Base-by-base conservation (phyloP, 30 jellyfish, hydroid and myxozoan species). In the Clytia hemisphaerica region DNA sequence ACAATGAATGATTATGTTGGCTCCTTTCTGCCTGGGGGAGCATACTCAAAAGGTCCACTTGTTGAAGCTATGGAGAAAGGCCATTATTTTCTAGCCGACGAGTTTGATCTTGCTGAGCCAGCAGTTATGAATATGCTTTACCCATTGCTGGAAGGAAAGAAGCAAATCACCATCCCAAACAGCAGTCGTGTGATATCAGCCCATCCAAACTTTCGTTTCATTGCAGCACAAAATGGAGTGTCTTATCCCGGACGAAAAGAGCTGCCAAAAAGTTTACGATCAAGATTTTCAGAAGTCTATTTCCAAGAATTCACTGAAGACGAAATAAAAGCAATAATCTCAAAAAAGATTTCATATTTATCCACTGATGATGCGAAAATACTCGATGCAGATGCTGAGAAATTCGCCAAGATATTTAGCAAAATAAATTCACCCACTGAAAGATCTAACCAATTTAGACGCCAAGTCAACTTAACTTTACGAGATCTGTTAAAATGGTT, bases 91-190 rank as follows among this genome's bases (percentile, higher is more conserved):
- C 70, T 57, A n/a, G 70, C 70, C 29, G 70, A 57, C 29, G 70
- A 57, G 29, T 57, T 57, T 57, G 70, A 57, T 57, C 33, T 57
- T n/a, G 70, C 70, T n/a, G 70, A 57, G 70, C 70, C 70, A 21
- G 70, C 70, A n/a, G 70, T 57, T 5, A 5, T 57, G 42, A 57
- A 57, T 57, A 57, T 57, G 70, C 70, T 57, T 9, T 57, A 57
- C 29, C 70, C 70, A n/a, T 22, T 57, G 15, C 70, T 57, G 36
- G 70, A 57, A 57, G 70, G 70, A 21, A 57, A 57, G 30, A 57
- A 33, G 2, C 16, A 33, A n/a, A 6, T 57, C 14, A 57, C 35
- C 25, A 22, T 57, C 1, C 70, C 70, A 57, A 57, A 57, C 30
- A 57, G 45, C 25, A 31, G 7, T 31, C 38, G 30, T 37, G 33